A percentile compares a stretch with the other conserved stretches of the same genome.
These are phyloP conservation scores for Cladorhizidae sp. DNA, from an alignment of 37 sponge, comb jelly and placozoan species.

Conservation along the genomic window DNA sequence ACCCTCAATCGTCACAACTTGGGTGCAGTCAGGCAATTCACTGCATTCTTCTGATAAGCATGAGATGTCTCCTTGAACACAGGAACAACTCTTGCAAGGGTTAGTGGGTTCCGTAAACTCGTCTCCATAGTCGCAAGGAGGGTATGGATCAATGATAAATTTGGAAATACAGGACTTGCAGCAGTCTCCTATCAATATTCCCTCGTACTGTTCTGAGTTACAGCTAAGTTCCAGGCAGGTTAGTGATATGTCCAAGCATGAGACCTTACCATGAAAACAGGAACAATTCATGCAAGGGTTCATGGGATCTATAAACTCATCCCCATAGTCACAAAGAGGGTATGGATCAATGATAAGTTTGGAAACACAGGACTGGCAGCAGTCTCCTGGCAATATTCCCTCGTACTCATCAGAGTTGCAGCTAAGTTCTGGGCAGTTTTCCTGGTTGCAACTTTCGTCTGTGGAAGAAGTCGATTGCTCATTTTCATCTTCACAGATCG, in stretches of 20 bases:
- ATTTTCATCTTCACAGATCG: slow-evolving; percentile 21
- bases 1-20: neutral
- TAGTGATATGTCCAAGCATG: too few relatives aligned
- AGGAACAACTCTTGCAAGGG: neutral
- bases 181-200: neutral
- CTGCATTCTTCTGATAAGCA: slow-evolving; percentile 1
- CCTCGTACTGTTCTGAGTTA: neutral
- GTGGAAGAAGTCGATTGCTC: too few relatives aligned
- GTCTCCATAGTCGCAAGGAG: neutral
- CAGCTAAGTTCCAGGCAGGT: neutral
- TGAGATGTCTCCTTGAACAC: neutral
- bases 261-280: too few relatives aligned
- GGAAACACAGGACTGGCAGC: neutral
- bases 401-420: neutral
- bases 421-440: neutral
- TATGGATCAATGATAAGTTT: neutral
- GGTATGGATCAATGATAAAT: neutral
- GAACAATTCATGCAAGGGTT: too few relatives aligned
- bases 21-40: neutral
- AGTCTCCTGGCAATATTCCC: neutral
- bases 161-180: neutral
- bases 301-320: too few relatives aligned
- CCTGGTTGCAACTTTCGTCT: too few relatives aligned
- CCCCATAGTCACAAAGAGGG: too few relatives aligned
- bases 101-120: neutral